Base-by-base conservation (phyloP, 1,140 invertebrate species). In the Drosophila pruinosa region DNA sequence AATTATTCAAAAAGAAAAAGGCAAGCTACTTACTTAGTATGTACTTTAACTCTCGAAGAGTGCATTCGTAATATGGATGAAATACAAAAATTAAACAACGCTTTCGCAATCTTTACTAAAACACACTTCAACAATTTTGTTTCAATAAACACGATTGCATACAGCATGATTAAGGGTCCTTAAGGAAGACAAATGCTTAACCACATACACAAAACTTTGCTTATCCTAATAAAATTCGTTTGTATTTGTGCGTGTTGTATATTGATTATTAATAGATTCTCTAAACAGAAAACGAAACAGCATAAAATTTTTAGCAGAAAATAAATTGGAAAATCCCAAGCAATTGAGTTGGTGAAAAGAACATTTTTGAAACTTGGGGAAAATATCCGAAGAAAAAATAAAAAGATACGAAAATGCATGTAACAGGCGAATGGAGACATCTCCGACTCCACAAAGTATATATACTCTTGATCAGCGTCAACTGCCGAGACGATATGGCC, bases 51-150 rank as follows among this genome's bases (percentile, higher is more conserved):
- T 72, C 70, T 72, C n/a, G 8, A 72, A 72, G 70, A 72, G 70
- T 68, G 54, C 50, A 56, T 59, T 72, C 65, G 64, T 72, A 61
- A 61, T 61, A 67, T 72, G 69, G 48, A 68, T 53, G 48, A 68
- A 53, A 56, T 31, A 24, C 48, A 21, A 62, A 53, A 54, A 72
- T 48, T 68, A 72, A 72, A 72, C 31, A 72, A 61, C 41, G 70
- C 70, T 72, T 72, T 72, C 70, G 56, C 63, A 61, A 72, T n/a
- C 70, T 72, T 72, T 68, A 72, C 70, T 72, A 68, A 67, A 72
- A 67, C 54, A 70, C 21, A 57, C 12, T 17, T 10, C 22, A 47
- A 4, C 2, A 2, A 14, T 3, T 43, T 53, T 8, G 47, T 47
- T 26, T 68, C 17, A 34, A 34, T 34, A 34, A 4, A 34, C 10